These are phyloP conservation scores for Timema cristinae DNA, from an alignment of 2,888 invertebrate genomes.

Conservation along the genomic window DNA sequence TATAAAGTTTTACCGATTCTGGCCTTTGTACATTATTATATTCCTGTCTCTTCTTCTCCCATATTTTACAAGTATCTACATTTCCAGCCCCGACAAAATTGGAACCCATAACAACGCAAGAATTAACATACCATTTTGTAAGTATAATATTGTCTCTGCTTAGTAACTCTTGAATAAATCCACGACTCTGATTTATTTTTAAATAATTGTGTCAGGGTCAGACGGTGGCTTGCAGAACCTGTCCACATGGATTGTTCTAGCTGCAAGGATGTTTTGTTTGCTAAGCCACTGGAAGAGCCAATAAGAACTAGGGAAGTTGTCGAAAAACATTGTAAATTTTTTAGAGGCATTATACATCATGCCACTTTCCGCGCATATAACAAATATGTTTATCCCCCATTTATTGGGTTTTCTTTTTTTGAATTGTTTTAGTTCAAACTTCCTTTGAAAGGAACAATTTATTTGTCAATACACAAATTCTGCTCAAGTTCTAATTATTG, in stretches of 20 bases:
- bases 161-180: slow-evolving; percentile 18
- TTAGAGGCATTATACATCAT: too few species aligned
- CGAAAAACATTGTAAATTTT: slow-evolving; percentile 25
- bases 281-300: slow-evolving; percentile 25
- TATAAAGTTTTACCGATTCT: slow-evolving; percentile 32
- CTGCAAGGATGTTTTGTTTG: slow-evolving; percentile 23
- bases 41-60: slow-evolving; percentile 27
- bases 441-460: slow-evolving; percentile 35
- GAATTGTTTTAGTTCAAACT: slow-evolving; percentile 24
- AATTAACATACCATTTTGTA: slow-evolving; percentile 33
- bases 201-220: slow-evolving; percentile 20
- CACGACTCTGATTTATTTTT: slow-evolving; percentile 14
- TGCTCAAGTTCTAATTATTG: too few species aligned
- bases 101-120: slow-evolving; percentile 31
- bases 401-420: slow-evolving; percentile 16
- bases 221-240: slow-evolving; percentile 26
- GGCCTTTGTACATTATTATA: slow-evolving; percentile 31
- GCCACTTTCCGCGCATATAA: slow-evolving; percentile 32
- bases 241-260: slow-evolving; percentile 25
- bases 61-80: background rate
- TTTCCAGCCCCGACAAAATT: slow-evolving; percentile 25
- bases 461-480: slow-evolving; percentile 32
- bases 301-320: slow-evolving; percentile 33
- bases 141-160: slow-evolving; percentile 24
- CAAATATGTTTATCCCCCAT: slow-evolving; percentile 33